Evolutionary conservation across 53 echinoderm and acorn worm genomes (phyloP), one percentile per base, ranked within the genome.

Genomic region (Pentamera pediparva): DNA sequence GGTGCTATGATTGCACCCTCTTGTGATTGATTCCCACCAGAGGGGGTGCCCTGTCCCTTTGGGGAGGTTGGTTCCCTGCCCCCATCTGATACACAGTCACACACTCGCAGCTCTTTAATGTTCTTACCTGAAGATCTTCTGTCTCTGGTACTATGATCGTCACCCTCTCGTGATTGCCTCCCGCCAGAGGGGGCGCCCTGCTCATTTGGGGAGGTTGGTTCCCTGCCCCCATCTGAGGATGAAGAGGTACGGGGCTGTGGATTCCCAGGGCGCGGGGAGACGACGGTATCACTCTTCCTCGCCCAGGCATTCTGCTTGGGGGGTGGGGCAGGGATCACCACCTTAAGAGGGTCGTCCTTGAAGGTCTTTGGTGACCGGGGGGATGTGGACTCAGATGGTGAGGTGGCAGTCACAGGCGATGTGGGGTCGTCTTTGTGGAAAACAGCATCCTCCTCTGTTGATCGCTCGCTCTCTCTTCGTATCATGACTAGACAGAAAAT

Each of bases 271-370:
- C 79, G 70, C 15, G 90, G 89, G 5, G 94, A 75, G 3, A 88
- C 37, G 10, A 82, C 88, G 5, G 67, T 88, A 53, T 88, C 86
- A 24, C 83, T 88, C n/a, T 88, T 76, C 41, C 76, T 90, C 8
- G 98, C 82, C 98, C 98, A 96, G 10, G 89, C 90, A 74, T 96
- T 96, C 77, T 96, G 91, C 80, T 96, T 96, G 26, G 98, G 98
- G 18, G 91, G 91, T 6, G 98, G 98, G 4, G 98, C 98, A n/a
- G 98, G 98, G 30, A 91, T 43, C 24, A 85, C 38, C 74, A 64
- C 59, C 76, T 55, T 69, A 47, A 78, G 67, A 35, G 70, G 71
- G 50, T 41, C 55, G 20, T 74, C 64, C 27, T 69, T 72, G 35
- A 74, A 52, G 8, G 82, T 75, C 27, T 64, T 74, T 4, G 92